Evolutionary conservation across 2,113 vertebrate genomes (phyloP), one percentile per base, ranked within the genome.

Genomic region (Hydrochoerus hydrochaeris): DNA sequence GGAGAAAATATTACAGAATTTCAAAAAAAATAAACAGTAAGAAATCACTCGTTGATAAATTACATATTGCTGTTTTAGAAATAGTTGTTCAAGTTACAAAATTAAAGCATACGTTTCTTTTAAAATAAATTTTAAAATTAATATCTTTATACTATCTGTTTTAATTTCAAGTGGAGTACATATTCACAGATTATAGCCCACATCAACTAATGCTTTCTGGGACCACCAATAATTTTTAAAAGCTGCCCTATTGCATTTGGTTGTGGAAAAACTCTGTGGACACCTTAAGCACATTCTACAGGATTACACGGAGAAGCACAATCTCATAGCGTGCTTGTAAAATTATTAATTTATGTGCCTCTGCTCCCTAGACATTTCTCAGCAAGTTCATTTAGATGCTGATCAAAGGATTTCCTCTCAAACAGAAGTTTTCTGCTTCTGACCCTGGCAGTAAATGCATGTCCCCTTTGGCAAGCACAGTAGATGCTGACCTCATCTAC

Each of bases 401-500:
- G 28, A 67, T 49, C 49, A 57, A 62, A 84, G 65, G 54, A 41
- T 69, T 78, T 82, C 77, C 32, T 85, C 71, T 46, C 63, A 30
- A 87, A 30, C 16, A 44, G 22, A 30, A 46, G 20, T 14, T 75
- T 20, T 78, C 24, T 57, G 80, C n/a, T 85, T 41, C 22, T 11
- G 17, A 49, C 26, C 54, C 62, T 35, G 30, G 87, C 75, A 77
- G 35, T 24, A 16, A 94, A 71, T 17, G 67, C 73, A 22, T 22
- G 19, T 60, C 46, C 67, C 38, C 44, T 62, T 41, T 85, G 85
- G 78, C 54, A 96, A 80, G 85, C 57, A 41, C 3, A 24, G 24
- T 6, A 11, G 32, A 65, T 67, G 38, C 71, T 95, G 86, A 93
- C 57, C 78, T 94, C 88, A 84, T 88, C 57, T 83, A 20, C 49